Evolutionary conservation across 2,888 invertebrate species (phyloP), one percentile per base, ranked within the genome.

Genomic region (Zaprionus lineosus): DNA sequence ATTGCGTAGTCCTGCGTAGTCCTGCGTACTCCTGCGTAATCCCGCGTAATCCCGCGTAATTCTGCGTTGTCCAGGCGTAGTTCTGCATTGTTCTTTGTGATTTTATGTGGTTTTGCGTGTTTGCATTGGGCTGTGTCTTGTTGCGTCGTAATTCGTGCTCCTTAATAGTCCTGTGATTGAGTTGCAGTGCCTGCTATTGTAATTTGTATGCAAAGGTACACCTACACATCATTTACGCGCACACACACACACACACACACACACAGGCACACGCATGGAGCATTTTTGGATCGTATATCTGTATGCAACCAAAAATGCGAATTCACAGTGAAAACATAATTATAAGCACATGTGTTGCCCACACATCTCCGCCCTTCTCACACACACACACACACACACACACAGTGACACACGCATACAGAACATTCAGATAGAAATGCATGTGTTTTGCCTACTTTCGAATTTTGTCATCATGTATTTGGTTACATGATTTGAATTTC

Each of bases 401-500:
- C 36, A n/a, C 21, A 37, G 14, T 44, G 15, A 21, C 40, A 37
- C 44, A 62, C 37, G 41, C 24, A 11, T 58, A 58, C 57, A 57
- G 29, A 31, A 21, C 29, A 16, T n/a, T 1, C 5, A 18, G 3
- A 8, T 8, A 24, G 18, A 29, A 26, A 28, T 31, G 8, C 52
- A 44, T 62, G 41, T 39, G 6, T 19, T 58, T 34, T 21, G 29
- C 5, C 41, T 44, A 69, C 64, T 60, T 77, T 73, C 75, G 59
- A 65, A 67, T 68, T 67, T 63, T 36, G 60, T 63, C 62, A 60
- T 65, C 73, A 58, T 74, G 73, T 79, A 84, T 86, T 87, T 76
- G 66, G 81, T 84, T 84, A 84, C 86, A 84, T 87, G 87, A 77
- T 83, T 87, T 73, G 87, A 84, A 86, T 86, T 84, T 74, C 79